Conservation (phyloP, 2,888 invertebrate species). For the Acronicta psi region DNA sequence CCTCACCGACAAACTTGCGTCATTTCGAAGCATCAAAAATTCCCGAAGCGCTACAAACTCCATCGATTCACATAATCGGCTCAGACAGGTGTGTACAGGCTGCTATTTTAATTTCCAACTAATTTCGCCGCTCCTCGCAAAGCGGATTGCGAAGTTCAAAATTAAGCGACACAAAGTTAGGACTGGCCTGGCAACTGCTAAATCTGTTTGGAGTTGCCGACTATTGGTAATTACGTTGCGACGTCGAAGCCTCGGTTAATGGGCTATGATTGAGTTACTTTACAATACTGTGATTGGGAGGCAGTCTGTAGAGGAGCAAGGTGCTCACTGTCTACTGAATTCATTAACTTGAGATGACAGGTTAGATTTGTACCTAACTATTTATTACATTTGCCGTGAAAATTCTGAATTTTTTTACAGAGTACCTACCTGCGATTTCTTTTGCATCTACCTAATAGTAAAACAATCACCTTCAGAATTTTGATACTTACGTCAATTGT, state of each 20-base stretch:
- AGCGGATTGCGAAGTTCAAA: constrained; percentile 83
- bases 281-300: constrained; percentile 37
- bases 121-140: constrained; percentile 78
- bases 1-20: constrained; percentile 27
- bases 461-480: no score
- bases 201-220: constrained; percentile 57
- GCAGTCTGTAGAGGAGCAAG: constrained; percentile 4
- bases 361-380: not conserved
- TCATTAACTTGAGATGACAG: constrained; percentile 14
- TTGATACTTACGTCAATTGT: no score
- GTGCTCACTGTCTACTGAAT: constrained; percentile 10
- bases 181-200: constrained; percentile 52
- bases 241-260: constrained; percentile 46
- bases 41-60: constrained; percentile 44
- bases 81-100: constrained; percentile 81
- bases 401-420: no score
- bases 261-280: constrained; percentile 48
- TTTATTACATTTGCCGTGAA: no score
- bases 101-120: constrained; percentile 81
- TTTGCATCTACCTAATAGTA: no score
- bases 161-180: constrained; percentile 70
- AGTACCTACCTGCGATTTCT: no score
- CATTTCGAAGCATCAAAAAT: constrained; percentile 34
- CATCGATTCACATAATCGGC: constrained; percentile 76
- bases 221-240: constrained; percentile 52